phyloP scores from a whole-genome alignment of 1,140 invertebrate genomes.

The Drosophila prosaltans region DNA sequence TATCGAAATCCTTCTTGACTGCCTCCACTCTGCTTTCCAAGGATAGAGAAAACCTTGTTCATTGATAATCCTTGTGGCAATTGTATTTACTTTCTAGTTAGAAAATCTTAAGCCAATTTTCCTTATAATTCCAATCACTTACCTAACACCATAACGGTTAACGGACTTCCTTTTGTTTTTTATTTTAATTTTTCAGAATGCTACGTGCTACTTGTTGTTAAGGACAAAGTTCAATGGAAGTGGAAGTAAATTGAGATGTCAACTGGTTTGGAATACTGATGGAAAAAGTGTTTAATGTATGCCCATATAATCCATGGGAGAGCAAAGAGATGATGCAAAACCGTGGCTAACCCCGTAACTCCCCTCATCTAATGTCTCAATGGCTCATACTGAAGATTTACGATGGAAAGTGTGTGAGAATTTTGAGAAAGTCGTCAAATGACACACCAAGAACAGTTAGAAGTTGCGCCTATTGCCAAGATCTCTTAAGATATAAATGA shows the following conservation, averaged over 20 bases:
- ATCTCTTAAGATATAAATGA: neutral
- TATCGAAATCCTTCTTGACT: too few species aligned
- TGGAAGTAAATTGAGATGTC: conserved; percentile 78
- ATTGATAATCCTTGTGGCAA: neutral
- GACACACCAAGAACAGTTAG: conserved; percentile 60
- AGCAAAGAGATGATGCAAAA: conserved; percentile 66
- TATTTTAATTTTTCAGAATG: too few species aligned
- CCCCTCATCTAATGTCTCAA: neutral
- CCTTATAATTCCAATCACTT: conserved; percentile 40
- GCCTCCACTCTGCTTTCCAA: too few species aligned
- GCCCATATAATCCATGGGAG: conserved; percentile 5
- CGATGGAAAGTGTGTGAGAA: conserved; percentile 77
- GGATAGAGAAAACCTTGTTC: neutral
- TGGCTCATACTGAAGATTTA: conserved; percentile 52
- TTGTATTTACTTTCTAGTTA: conserved; percentile 14
- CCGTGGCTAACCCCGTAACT: conserved; percentile 50
- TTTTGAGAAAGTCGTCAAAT: conserved; percentile 63
- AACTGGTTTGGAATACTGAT: conserved; percentile 8
- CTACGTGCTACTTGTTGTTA: conserved; percentile 60
- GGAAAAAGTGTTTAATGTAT: conserved; percentile 30
- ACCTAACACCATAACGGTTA: conserved; percentile 68
- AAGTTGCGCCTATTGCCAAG: conserved; percentile 19
- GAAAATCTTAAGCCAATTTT: conserved; percentile 30
- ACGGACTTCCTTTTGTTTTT: conserved; percentile 43
- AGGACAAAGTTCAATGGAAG: conserved; percentile 39